Evolutionary conservation across 53 echinoderm and acorn worm species (phyloP), one percentile per base, ranked within the genome.

Genomic region (Pentamera pediparva): DNA sequence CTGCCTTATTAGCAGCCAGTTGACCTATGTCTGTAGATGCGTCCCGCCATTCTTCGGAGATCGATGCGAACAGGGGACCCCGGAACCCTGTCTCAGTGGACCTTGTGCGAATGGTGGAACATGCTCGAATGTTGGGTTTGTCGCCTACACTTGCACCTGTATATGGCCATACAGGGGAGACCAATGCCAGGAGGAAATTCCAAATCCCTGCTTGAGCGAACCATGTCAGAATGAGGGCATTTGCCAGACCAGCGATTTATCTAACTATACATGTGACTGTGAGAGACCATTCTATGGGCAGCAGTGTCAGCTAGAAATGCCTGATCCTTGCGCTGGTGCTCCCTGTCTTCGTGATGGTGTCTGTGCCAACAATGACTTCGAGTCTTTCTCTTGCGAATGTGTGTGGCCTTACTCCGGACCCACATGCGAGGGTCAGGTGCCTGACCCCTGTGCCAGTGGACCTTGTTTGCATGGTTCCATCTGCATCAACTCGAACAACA

Each of bases 391-490:
- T 19, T 91, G 92, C 29, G 12, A 39, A 1, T 91, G 92, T 61
- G 29, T 12, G 9, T 34, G 32, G 7, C 74, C 61, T 11, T 83
- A 85, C 25, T 70, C 64, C 10, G 92, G 92, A 26, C 22, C 61
- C 4, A 0, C 18, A 9, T 84, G 84, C 19, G 72, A 70, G 20
- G n/a, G n/a, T n/a, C n/a, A n/a, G n/a, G 31, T 78, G 4, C 78
- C 77, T 9, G 60, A 64, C 6, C 55, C 83, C 31, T 93, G 93
- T 48, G 25, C 50, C 57, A 86, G 86, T 56, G 67, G 76, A 25
- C 93, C 93, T 0, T 93, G 93, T 78, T 24, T 78, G n/a, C 86
- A 93, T 43, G 75, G 70, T 20, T 89, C 81, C 4, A 59, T 32
- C 19, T 93, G 93, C 53, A 1, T 27, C 12, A 39, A 67, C 3